These are phyloP conservation scores for Acropora yongei DNA, from an alignment of 64 coral and sea anemone species.

Conservation along the genomic window DNA sequence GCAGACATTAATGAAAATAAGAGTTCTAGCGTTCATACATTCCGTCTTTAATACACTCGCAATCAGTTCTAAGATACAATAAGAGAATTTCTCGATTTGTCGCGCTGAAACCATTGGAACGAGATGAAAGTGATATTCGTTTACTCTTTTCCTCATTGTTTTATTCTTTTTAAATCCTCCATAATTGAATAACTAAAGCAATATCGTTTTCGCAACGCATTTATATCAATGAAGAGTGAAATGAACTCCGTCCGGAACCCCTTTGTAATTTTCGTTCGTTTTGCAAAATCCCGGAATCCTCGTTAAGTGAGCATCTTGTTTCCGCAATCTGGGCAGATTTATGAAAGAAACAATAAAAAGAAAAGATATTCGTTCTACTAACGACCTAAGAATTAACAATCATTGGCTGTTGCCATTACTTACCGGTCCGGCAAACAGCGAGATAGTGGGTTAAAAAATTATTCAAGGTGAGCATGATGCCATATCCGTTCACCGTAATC, in stretches of 20 bases:
- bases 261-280: background rate
- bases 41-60: background rate
- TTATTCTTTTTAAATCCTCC: background rate
- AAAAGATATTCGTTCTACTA: background rate
- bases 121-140: background rate
- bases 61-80: too few relatives aligned
- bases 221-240: conserved; percentile 18
- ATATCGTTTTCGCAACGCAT: conserved; percentile 29
- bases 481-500: too few relatives aligned
- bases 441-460: too few relatives aligned
- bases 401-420: too few relatives aligned
- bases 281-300: background rate
- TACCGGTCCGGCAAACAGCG: too few relatives aligned
- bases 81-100: too few relatives aligned
- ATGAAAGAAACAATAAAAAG: background rate
- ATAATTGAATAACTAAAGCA: conserved; percentile 21
- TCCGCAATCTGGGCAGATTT: background rate
- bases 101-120: too few relatives aligned
- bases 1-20: background rate
- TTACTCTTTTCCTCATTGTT: background rate
- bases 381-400: background rate
- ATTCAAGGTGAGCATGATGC: too few relatives aligned
- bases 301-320: conserved; percentile 1
- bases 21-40: background rate
- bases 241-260: background rate